These are phyloP conservation scores for Genyomyrus donnyi DNA, from an alignment of 2,113 vertebrate species.

Conservation along the genomic window DNA sequence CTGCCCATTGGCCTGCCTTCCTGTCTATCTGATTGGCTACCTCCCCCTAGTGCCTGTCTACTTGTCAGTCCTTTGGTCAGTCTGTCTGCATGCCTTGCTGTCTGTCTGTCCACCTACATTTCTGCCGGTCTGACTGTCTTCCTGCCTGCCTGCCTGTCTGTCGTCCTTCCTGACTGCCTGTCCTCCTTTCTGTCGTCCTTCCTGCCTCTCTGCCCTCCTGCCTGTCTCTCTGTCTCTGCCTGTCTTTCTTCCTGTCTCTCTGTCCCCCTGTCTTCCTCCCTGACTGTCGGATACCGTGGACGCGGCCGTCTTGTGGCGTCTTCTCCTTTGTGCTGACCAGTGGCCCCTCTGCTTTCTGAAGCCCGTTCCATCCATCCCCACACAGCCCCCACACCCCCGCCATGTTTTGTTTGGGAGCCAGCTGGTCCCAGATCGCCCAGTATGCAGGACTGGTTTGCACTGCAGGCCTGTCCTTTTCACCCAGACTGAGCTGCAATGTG, in stretches of 20 bases:
- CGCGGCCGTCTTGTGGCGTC: background rate
- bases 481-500: constrained; percentile 12
- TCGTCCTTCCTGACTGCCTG: background rate
- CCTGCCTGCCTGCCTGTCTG: background rate
- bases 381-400: background rate
- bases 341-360: background rate
- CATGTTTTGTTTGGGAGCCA: constrained; percentile 3
- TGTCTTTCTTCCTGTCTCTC: background rate
- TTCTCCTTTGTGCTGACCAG: background rate
- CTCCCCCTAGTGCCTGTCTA: background rate
- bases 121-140: background rate
- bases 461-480: constrained; percentile 20
- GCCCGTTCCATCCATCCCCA: background rate
- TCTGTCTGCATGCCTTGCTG: background rate
- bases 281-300: background rate
- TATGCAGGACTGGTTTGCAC: background rate
- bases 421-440: background rate
- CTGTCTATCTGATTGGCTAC: too few species aligned
- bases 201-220: background rate
- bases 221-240: background rate
- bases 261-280: background rate
- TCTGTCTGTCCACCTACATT: background rate
- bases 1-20: background rate
- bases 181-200: background rate
- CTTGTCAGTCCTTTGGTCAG: background rate